Percentiles rank a stretch among this genome's conserved stretches.
These are phyloP conservation scores for Pygocentrus nattereri DNA, from an alignment of 2,797 vertebrate genomes.

Conservation along the genomic window DNA sequence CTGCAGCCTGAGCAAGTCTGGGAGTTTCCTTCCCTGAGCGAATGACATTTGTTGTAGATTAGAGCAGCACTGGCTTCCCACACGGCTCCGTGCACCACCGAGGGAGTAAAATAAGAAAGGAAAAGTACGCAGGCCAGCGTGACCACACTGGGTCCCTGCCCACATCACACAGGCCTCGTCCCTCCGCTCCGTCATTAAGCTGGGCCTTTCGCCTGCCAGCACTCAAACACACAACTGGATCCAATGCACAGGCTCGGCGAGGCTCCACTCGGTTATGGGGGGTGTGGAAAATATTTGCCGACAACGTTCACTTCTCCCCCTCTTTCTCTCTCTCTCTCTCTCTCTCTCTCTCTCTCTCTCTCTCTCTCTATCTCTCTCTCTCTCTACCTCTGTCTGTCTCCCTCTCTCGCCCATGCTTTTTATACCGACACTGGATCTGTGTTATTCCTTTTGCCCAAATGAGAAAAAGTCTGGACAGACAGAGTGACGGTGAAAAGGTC, in stretches of 20 bases:
- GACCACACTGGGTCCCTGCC: constrained; percentile 83
- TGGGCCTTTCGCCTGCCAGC: background rate
- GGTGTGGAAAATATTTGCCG: constrained; percentile 37
- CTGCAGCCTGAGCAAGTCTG: background rate
- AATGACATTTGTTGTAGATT: constrained; percentile 82
- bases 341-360: background rate
- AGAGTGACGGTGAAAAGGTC: background rate
- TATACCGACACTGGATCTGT: background rate
- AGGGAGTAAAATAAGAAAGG: constrained; percentile 66
- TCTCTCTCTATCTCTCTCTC: background rate
- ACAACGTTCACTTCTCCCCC: background rate
- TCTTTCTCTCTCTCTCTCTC: background rate
- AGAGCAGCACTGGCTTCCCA: constrained; percentile 81
- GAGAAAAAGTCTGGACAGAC: background rate
- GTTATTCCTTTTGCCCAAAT: background rate
- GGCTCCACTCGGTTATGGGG: constrained; percentile 26
- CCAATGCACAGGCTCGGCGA: constrained; percentile 17
- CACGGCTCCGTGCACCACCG: constrained; percentile 82
- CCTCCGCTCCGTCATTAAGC: constrained; percentile 13
- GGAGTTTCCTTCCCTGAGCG: constrained; percentile 30
- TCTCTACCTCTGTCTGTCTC: background rate
- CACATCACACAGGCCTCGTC: constrained; percentile 57
- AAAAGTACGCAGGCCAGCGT: constrained; percentile 69
- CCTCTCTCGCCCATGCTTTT: background rate
- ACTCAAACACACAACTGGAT: constrained; percentile 32